A percentile compares a stretch with the other conserved stretches of the same genome.
Evolutionary conservation across 2,113 vertebrate species (phyloP).

Genomic region (Ramphastos sulfuratus): DNA sequence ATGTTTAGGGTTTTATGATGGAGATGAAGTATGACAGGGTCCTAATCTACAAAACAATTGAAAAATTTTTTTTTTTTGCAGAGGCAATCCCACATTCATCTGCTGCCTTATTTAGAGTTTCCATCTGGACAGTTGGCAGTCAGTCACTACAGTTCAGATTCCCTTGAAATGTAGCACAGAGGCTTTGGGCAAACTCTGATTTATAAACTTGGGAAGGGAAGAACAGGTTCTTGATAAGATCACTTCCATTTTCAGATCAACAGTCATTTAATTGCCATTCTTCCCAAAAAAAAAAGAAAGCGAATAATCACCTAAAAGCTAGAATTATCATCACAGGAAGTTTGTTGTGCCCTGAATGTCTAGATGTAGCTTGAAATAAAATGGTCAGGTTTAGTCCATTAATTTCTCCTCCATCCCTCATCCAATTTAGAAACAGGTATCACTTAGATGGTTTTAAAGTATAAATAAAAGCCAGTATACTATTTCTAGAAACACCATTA

Average conservation of each 20-base stretch:
- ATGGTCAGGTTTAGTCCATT: not conserved
- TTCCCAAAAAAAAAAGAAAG: not conserved
- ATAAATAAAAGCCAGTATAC: not conserved
- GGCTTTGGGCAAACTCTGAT: not conserved
- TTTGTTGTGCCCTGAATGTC: not conserved
- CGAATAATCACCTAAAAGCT: slow-evolving; percentile 15
- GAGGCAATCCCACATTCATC: slow-evolving; percentile 16
- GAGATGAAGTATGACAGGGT: not conserved
- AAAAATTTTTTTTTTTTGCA: slow-evolving; percentile 31
- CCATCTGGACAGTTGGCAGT: slow-evolving; percentile 43
- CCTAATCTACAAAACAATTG: slow-evolving; percentile 27
- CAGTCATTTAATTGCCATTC: not conserved
- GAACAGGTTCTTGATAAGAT: not conserved
- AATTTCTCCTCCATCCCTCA: not conserved
- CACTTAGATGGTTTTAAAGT: not conserved
- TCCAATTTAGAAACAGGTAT: not conserved
- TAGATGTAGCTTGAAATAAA: not conserved
- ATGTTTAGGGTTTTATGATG: not conserved
- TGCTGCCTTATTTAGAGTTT: slow-evolving; percentile 40
- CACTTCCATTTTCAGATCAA: not conserved
- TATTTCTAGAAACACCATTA: not conserved
- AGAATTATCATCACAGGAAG: not conserved
- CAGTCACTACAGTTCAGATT: not conserved
- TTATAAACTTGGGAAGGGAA: not conserved
- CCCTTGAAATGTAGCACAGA: not conserved